Evolutionary conservation across 2,888 invertebrate genomes (phyloP), one percentile per base, ranked within the genome.

Genomic region (Lydus trimaculatus): DNA sequence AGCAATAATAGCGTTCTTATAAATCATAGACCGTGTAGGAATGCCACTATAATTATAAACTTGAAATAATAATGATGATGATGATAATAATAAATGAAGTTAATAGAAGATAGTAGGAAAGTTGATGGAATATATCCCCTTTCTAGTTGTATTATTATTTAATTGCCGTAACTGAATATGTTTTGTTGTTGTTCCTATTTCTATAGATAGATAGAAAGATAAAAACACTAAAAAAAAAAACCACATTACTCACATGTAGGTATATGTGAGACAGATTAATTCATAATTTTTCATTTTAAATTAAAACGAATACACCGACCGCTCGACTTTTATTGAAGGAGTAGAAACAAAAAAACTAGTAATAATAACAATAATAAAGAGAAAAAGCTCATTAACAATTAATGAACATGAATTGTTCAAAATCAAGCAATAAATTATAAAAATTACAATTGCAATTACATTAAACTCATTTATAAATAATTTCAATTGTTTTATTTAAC

Each of bases 301-400:
- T 43, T 43, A 17, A 81, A 79, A 77, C 76, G 74, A 4, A 28
- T 73, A 79, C 77, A 75, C n/a, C n/a, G n/a, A 78, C 75, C 80
- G 75, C 79, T 71, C 59, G 80, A 72, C 80, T 81, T 80, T 82
- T 80, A 82, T 81, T 82, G 81, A 82, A 80, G 82, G 83, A 83
- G 81, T 81, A 83, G 83, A 83, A 81, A 82, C 82, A 78, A 78
- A 78, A 74, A 70, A 69, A 73, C 71, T 70, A 73, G 71, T 75
- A 76, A 77, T 68, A 76, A 75, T 75, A 76, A 70, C 6, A 17
- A 43, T 43, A 43, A 61, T 39, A 43, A 61, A 31, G n/a, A 61
- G 61, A 48, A 64, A 39, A 61, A 59, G 69, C 43, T 43, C 43
- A 67, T 70, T 71, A 43, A 8, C 43, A 48, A 48, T 48, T 20